Evolutionary conservation across 2,888 invertebrate species (phyloP).

Genomic region (Drosophila cognata): DNA sequence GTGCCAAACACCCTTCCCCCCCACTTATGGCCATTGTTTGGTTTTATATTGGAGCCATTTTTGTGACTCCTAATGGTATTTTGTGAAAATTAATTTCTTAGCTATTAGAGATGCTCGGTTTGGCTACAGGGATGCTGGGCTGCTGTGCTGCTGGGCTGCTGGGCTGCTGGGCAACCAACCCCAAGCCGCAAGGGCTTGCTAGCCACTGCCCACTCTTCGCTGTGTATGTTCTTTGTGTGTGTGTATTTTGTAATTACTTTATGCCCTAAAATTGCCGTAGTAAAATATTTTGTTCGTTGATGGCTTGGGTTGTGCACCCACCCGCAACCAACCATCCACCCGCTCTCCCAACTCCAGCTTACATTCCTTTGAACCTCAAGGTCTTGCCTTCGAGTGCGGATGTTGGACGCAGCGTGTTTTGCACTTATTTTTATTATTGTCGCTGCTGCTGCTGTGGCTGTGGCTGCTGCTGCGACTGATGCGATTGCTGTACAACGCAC

Average conservation of each 20-base stretch:
- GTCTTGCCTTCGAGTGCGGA: constrained; percentile 44
- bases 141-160: not conserved
- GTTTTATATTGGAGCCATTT: constrained; percentile 77
- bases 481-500: constrained; percentile 23
- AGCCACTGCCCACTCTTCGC: not conserved
- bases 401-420: constrained; percentile 50
- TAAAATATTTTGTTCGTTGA: constrained; percentile 73
- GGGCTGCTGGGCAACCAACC: not conserved
- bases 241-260: constrained; percentile 76
- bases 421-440: constrained; percentile 35
- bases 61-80: constrained; percentile 78
- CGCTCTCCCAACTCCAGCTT: not conserved
- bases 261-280: constrained; percentile 74
- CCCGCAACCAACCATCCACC: not conserved
- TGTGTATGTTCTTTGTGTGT: constrained; percentile 29
- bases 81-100: constrained; percentile 77
- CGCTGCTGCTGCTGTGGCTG: constrained; percentile 3
- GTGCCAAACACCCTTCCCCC: not conserved
- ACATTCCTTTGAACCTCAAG: constrained; percentile 39
- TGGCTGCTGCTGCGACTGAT: constrained; percentile 6
- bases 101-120: constrained; percentile 63
- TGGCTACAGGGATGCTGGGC: not conserved
- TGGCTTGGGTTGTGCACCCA: constrained; percentile 10
- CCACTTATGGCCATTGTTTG: constrained; percentile 69
- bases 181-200: not conserved